phyloP scores from a whole-genome alignment of 2,797 vertebrate species.

The Tangara arthus region DNA sequence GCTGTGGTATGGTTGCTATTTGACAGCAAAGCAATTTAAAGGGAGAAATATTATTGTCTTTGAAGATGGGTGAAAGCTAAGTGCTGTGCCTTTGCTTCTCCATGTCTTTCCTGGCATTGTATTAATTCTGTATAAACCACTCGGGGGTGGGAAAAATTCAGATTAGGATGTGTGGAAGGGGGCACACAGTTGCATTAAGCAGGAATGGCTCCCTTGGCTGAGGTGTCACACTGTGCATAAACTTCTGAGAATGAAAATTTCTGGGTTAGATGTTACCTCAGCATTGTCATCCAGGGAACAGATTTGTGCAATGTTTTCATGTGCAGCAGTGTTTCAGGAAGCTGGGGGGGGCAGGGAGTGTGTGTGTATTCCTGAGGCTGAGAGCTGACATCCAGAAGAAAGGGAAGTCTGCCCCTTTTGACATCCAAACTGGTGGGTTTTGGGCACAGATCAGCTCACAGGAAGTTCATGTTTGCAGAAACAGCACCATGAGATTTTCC shows the following conservation, averaged over 20 bases:
- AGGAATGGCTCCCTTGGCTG: neutral
- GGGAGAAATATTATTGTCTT: neutral
- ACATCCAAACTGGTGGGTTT: neutral
- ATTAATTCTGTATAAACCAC: neutral
- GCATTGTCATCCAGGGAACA: neutral
- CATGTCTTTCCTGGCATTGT: neutral
- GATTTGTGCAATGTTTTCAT: neutral
- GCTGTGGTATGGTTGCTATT: neutral
- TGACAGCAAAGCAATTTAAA: neutral
- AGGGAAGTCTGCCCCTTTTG: neutral
- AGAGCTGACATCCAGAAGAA: neutral
- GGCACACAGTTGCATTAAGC: accelerated
- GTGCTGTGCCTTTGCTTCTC: neutral
- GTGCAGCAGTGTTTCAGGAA: neutral
- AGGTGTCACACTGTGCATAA: neutral
- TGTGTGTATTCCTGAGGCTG: accelerated
- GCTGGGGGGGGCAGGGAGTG: neutral
- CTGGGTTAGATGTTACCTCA: neutral
- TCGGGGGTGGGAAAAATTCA: neutral
- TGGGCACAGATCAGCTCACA: neutral
- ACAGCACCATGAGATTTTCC: neutral
- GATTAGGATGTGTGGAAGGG: neutral
- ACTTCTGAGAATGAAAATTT: neutral
- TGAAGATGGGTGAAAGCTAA: neutral
- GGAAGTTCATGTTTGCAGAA: neutral